Conservation (phyloP, 1,140 invertebrate genomes). For the Tachypleus tridentatus region DNA sequence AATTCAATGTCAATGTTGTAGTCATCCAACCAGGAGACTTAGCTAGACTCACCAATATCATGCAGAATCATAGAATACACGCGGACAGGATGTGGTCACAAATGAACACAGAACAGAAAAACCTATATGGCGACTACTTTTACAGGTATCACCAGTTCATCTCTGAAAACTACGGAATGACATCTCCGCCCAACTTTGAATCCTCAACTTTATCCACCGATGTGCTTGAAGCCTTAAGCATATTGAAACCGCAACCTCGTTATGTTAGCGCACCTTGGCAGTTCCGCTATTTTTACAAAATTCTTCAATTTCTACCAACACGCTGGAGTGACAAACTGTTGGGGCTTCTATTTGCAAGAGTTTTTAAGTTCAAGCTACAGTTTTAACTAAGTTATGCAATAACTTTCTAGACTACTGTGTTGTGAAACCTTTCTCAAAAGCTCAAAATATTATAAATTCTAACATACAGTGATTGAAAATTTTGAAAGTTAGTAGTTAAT, state of each 20-base stretch:
- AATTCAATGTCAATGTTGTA: constrained; percentile 33
- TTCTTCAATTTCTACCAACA: constrained; percentile 3
- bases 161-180: constrained; percentile 19
- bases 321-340: background rate
- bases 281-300: constrained; percentile 3
- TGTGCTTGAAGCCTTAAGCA: constrained; percentile 17
- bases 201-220: constrained; percentile 16
- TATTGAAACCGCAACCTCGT: background rate
- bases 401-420: too few relatives aligned
- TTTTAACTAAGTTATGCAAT: too few relatives aligned
- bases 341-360: background rate
- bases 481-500: too few relatives aligned
- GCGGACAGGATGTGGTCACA: constrained; percentile 26
- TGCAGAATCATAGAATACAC: constrained; percentile 18
- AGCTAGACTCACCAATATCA: constrained; percentile 30
- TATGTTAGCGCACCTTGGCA: constrained; percentile 5
- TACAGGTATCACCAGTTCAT: constrained; percentile 16
- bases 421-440: too few relatives aligned
- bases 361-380: background rate
- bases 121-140: constrained; percentile 25
- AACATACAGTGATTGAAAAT: too few relatives aligned
- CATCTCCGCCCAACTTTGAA: constrained; percentile 13
- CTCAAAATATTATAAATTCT: too few relatives aligned
- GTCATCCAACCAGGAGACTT: constrained; percentile 35
- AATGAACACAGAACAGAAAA: constrained; percentile 19